Base-by-base conservation (phyloP, 2,797 vertebrate species). In the Semaprochilodus insignis region DNA sequence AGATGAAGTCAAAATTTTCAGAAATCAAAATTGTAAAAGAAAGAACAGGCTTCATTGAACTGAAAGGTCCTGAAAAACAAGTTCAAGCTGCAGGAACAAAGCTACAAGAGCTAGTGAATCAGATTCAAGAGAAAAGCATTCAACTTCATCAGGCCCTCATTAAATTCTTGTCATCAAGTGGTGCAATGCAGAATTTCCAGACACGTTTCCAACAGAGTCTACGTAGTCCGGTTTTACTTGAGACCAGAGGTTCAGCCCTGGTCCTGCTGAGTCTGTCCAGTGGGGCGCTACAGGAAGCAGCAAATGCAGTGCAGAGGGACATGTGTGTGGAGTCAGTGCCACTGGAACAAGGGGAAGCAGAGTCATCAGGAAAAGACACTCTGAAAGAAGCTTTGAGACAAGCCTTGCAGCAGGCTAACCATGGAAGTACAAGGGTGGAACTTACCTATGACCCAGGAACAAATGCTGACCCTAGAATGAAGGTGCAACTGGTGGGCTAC, bases 211-310 rank as follows among this genome's bases (percentile, higher is more conserved):
- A 81, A 54, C 82, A 87, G 67, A 88, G 59, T n/a, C 85, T 93
- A 17, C 81, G 84, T 59, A 84, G 85, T 57, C 90, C 90, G 0
- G 89, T 94, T 66, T 78, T 77, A 55, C 14, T 92, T 0, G 81
- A 92, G 16, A 48, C 48, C 11, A 69, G 67, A 0, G 7, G 27
- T 1, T 83, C 80, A 5, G 85, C 91, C 14, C 62, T 94, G 51
- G n/a, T 91, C 72, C 60, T 94, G 36, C 85, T 83, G 59, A 93
- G 94, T 83, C 80, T 92, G 70, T 92, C 92, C 0, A 7, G 73
- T 4, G 83, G 79, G 7, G 86, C 88, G 0, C 81, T 94, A 40
- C 80, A 90, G 0, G 90, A 93, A 36, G 94, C 92, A 0, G 74
- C 73, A 6, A 17, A 62, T 1, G 73, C 88, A 14, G 0, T 94